Percentiles rank a stretch among this genome's conserved stretches.
These are phyloP conservation scores for Gastrophryne carolinensis DNA, from an alignment of 2,797 vertebrate genomes.

Conservation along the genomic window DNA sequence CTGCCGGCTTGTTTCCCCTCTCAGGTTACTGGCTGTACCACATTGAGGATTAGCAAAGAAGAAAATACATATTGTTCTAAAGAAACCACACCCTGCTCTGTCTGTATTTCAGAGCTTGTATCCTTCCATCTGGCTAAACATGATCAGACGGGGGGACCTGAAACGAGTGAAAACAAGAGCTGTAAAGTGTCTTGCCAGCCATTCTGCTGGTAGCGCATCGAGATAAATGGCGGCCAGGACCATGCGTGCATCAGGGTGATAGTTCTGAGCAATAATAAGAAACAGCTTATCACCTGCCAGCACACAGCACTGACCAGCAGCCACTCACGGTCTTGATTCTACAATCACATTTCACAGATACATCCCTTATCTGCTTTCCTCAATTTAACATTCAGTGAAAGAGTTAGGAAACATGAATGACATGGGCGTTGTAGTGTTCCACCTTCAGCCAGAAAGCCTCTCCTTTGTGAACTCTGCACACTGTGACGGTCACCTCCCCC, in stretches of 20 bases:
- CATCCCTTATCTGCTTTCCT: slow-evolving; percentile 51
- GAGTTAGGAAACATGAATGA: slow-evolving; percentile 42
- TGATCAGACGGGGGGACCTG: not conserved
- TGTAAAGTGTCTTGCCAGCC: not conserved
- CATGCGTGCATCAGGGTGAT: slow-evolving; percentile 39
- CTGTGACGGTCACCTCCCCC: not conserved
- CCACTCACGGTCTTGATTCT: not conserved
- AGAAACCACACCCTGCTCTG: slow-evolving; percentile 47
- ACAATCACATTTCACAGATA: slow-evolving; percentile 46
- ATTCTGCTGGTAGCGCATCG: slow-evolving; percentile 9
- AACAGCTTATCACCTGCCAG: slow-evolving; percentile 53
- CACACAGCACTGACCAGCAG: slow-evolving; percentile 41
- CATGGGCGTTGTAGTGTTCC: not conserved
- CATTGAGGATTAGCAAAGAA: slow-evolving; percentile 46
- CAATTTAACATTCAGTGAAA: slow-evolving; percentile 38
- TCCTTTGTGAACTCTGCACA: not conserved
- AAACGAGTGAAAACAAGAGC: slow-evolving; percentile 1
- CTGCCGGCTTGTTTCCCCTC: slow-evolving; percentile 45
- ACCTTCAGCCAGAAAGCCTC: not conserved
- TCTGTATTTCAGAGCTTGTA: slow-evolving; percentile 16
- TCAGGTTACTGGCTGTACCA: slow-evolving; percentile 44
- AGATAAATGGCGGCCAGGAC: slow-evolving; percentile 6
- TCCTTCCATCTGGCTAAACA: slow-evolving; percentile 9
- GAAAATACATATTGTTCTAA: slow-evolving; percentile 51
- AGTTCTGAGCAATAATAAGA: slow-evolving; percentile 51